Conservation (phyloP, 2,113 vertebrate species). For the Sinocyclocheilus anshuiensis region DNA sequence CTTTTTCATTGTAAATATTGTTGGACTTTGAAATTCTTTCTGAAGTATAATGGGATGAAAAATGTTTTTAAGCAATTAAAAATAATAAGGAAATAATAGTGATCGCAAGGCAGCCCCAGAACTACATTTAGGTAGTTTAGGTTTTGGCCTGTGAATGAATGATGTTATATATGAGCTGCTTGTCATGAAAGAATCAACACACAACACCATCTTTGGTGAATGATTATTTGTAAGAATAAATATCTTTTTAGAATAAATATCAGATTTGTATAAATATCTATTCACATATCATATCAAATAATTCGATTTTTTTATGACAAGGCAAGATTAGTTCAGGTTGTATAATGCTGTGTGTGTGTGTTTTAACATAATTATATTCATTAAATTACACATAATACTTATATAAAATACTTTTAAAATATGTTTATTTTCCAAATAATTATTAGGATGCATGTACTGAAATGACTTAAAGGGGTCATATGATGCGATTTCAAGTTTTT, state of each 20-base stretch:
- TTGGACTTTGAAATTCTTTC: conserved; percentile 11
- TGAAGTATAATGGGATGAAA: background rate
- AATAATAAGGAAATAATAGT: background rate
- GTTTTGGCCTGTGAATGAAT: background rate
- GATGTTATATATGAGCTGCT: background rate
- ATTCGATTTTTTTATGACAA: no score
- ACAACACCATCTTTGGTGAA: background rate
- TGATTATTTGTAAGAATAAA: no score
- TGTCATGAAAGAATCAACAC: background rate
- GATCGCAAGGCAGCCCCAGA: background rate
- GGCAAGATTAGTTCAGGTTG: background rate
- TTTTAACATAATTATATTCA: background rate
- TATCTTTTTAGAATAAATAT: no score
- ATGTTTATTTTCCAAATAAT: no score
- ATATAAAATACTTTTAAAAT: no score
- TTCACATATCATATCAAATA: background rate
- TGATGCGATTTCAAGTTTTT: no score
- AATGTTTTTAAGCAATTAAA: background rate
- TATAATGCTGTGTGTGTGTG: background rate
- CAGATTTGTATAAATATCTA: background rate
- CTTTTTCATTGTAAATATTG: conserved; percentile 54
- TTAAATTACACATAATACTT: background rate
- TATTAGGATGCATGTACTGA: no score
- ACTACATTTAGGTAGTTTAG: background rate
- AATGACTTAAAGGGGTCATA: no score